phyloP scores from a whole-genome alignment of 2,888 invertebrate genomes.

The Palloptera scutellata region DNA sequence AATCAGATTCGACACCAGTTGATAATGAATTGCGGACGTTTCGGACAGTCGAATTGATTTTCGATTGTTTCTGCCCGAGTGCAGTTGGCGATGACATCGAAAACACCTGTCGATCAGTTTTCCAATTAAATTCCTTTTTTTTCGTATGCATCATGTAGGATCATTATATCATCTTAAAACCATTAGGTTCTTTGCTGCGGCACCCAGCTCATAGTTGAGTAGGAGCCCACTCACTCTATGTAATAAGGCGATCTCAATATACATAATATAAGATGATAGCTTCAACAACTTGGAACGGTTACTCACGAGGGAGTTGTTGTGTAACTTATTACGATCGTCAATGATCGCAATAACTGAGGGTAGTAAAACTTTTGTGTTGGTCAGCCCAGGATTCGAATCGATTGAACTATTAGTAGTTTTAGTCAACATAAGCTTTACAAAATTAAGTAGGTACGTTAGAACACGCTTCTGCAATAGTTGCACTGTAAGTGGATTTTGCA shows the following conservation, averaged over 20 bases:
- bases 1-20: background rate
- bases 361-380: too few species aligned
- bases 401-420: too few species aligned
- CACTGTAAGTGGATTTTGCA: too few species aligned
- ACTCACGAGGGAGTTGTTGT: background rate
- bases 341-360: background rate
- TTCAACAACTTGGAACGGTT: constrained; percentile 12
- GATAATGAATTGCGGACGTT: constrained; percentile 13
- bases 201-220: constrained; percentile 18
- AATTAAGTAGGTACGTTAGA: too few species aligned
- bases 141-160: constrained; percentile 24
- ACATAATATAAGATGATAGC: constrained; percentile 31
- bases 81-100: constrained; percentile 20
- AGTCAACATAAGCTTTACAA: too few species aligned
- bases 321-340: background rate
- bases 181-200: constrained; percentile 30
- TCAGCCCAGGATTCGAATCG: too few species aligned
- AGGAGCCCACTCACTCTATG: constrained; percentile 31
- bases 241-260: constrained; percentile 17
- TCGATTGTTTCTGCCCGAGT: constrained; percentile 22
- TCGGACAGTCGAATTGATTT: constrained; percentile 31
- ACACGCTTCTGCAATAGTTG: too few species aligned
- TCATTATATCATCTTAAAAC: constrained; percentile 27
- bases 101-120: constrained; percentile 19
- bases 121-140: constrained; percentile 32